phyloP scores from a whole-genome alignment of 2,113 vertebrate genomes.

The Aegotheles bennettii region DNA sequence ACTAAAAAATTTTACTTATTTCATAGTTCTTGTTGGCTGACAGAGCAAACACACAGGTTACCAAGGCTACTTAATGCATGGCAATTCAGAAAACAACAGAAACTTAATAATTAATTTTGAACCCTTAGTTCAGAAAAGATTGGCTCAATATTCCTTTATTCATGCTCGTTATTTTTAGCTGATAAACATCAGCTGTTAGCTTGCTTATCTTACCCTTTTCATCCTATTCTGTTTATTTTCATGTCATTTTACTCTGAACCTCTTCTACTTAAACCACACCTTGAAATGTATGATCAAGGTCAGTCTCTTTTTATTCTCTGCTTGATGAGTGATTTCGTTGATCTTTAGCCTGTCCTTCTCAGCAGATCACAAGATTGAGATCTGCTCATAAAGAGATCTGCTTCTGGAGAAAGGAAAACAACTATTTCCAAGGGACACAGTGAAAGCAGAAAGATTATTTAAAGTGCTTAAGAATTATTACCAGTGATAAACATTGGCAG shows the following conservation, averaged over 20 bases:
- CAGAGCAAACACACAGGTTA: background rate
- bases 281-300: background rate
- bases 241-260: background rate
- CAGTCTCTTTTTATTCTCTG: background rate
- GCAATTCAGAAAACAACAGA: background rate
- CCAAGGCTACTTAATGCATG: background rate
- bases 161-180: background rate
- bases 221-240: background rate
- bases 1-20: background rate
- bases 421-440: background rate
- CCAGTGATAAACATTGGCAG: background rate
- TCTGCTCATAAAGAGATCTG: background rate
- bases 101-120: background rate
- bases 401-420: background rate
- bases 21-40: background rate
- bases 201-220: background rate
- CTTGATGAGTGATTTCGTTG: background rate
- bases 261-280: background rate
- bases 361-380: background rate
- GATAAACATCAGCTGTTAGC: background rate
- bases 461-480: background rate
- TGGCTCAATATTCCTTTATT: background rate
- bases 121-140: background rate
- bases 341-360: background rate
- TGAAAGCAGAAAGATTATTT: background rate